phyloP scores from a whole-genome alignment of 2,113 vertebrate genomes.

The Crotalus horridus region DNA sequence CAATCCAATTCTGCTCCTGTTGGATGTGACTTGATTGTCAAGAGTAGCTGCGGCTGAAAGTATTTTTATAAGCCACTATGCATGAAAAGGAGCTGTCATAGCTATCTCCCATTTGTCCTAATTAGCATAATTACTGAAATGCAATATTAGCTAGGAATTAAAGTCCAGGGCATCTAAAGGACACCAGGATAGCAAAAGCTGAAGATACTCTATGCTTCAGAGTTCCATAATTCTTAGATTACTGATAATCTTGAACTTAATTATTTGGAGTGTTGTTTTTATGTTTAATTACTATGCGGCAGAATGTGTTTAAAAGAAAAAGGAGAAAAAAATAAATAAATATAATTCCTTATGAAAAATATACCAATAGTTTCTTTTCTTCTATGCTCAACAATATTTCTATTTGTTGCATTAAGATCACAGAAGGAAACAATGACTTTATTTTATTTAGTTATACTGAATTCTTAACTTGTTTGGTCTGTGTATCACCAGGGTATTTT shows the following conservation, averaged over 20 bases:
- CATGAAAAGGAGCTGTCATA: background rate
- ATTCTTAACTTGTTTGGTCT: background rate
- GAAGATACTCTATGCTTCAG: background rate
- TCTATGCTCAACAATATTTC: background rate
- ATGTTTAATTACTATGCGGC: constrained; percentile 36
- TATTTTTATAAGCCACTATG: background rate
- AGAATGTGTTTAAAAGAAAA: background rate
- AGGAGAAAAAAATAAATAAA: background rate
- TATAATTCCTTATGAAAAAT: background rate
- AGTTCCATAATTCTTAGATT: background rate
- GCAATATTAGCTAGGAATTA: background rate
- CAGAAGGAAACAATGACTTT: background rate
- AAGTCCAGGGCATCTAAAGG: background rate
- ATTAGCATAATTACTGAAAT: background rate
- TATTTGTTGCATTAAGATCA: background rate
- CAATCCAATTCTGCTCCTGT: background rate
- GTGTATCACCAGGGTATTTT: background rate
- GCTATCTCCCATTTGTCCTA: background rate
- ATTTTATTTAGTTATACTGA: background rate
- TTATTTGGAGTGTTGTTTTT: constrained; percentile 28
- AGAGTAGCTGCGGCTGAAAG: background rate
- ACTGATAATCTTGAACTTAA: constrained; percentile 44
- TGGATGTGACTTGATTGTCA: background rate
- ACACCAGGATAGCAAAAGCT: background rate
- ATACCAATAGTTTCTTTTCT: background rate